Base-by-base conservation (phyloP, 1,140 invertebrate species). In the Homalodisca vitripennis region DNA sequence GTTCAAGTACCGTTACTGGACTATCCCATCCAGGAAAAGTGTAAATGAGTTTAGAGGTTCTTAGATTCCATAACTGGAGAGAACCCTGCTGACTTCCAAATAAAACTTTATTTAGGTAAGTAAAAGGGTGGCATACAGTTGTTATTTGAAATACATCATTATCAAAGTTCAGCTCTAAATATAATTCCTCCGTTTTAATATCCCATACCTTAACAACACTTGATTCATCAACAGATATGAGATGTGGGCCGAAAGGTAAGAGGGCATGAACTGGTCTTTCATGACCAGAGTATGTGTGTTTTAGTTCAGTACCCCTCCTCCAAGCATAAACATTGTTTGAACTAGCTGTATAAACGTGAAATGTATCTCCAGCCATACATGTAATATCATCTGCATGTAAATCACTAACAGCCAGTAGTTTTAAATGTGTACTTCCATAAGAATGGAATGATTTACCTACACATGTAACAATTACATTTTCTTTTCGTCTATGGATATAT, bases 61-160 rank as follows among this genome's bases (percentile, higher is more conserved):
- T 89, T 2, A 98, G 81, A 82, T 98, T 99, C 92, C 94, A 96
- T 55, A 98, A 79, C 74, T 98, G 93, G 69, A 99, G 72, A 41
- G 83, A 78, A 0, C 97, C 97, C 79, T 98, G 93, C 65, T 89
- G 83, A 74, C 94, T 97, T 14, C 92, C 97, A 57, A 99, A 79
- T n/a, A 99, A 78, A 57, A 98, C 86, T 83, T 98, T 99, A 78
- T 99, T 98, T 1, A 96, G 79, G 77, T 98, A 99, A 0, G 96
- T 96, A 53, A 84, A 88, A 1, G 96, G 97, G 84, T 99, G 97
- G 57, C 91, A 81, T 1, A 97, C 71, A 0, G 90, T 82, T 0
- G 91, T 89, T 13, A 98, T 88, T 75, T 88, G 82, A 78, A 98
- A 97, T 17, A 79, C 79, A 0, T 85, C 78, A n/a, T 84, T 81